Conservation (phyloP, 2,888 invertebrate species). For the Villa cingulata region DNA sequence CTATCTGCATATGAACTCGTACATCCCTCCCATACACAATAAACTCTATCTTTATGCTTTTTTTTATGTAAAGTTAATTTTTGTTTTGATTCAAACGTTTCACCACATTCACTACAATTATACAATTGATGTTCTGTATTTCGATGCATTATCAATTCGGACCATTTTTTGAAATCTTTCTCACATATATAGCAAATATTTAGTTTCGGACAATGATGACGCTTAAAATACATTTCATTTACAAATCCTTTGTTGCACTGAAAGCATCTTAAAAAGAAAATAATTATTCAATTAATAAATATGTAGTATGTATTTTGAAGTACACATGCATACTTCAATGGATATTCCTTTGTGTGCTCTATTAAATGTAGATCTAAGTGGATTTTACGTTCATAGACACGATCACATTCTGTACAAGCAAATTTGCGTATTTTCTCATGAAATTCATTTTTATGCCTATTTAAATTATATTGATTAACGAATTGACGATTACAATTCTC, state of each 20-base stretch:
- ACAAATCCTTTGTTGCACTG: constrained; percentile 41
- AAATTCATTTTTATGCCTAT: constrained; percentile 42
- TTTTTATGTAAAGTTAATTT: constrained; percentile 17
- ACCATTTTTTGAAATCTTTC: constrained; percentile 38
- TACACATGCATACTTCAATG: constrained; percentile 19
- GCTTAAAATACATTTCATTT: constrained; percentile 37
- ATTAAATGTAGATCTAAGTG: constrained; percentile 44
- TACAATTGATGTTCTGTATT: constrained; percentile 16
- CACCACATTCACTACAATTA: constrained; percentile 23
- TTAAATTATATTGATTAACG: constrained; percentile 41
- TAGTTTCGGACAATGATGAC: constrained; percentile 40
- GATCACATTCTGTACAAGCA: constrained; percentile 39
- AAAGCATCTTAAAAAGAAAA: constrained; percentile 37
- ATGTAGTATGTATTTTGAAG: too few relatives aligned
- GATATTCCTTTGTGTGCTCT: constrained; percentile 36
- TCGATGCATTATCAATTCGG: constrained; percentile 37
- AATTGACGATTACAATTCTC: constrained; percentile 39
- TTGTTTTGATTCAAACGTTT: constrained; percentile 18
- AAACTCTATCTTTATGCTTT: constrained; percentile 21
- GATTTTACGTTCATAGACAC: constrained; percentile 42
- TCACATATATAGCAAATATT: constrained; percentile 40
- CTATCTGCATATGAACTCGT: constrained; percentile 39
- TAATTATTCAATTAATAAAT: constrained; percentile 11
- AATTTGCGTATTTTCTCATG: constrained; percentile 38
- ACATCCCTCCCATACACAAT: constrained; percentile 33